These are phyloP conservation scores for Mnemiopsis leidyi DNA, from an alignment of 37 sponge, comb jelly and placozoan species.

Conservation along the genomic window DNA sequence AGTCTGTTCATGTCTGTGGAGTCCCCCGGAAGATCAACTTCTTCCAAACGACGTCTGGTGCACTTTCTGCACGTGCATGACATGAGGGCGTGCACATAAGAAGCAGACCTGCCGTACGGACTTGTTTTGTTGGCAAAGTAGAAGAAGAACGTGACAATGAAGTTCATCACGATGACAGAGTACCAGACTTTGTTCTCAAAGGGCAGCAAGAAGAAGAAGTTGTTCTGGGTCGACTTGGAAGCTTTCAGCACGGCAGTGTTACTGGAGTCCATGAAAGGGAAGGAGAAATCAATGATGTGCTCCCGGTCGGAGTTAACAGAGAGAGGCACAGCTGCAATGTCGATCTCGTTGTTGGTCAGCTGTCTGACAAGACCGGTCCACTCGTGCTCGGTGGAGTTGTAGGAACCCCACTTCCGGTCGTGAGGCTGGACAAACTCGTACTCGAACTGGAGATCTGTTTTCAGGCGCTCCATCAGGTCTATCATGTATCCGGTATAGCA, in stretches of 20 bases:
- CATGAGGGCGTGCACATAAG: background rate
- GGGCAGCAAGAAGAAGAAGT: background rate
- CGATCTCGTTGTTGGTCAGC: background rate
- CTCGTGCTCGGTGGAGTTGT: background rate
- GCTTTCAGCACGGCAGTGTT: background rate
- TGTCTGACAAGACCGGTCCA: conserved; percentile 22
- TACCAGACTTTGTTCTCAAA: conserved; percentile 24
- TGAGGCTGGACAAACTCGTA: conserved; percentile 11
- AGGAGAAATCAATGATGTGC: conserved; percentile 14
- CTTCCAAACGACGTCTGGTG: background rate
- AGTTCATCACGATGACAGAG: conserved; percentile 11
- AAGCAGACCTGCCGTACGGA: background rate
- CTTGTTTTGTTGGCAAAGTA: background rate
- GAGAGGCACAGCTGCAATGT: background rate
- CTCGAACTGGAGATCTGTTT: background rate
- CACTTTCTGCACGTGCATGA: conserved; percentile 22
- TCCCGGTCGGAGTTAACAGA: background rate
- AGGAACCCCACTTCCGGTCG: background rate
- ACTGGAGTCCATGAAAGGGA: conserved; percentile 18
- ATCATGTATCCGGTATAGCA: conserved; percentile 6
- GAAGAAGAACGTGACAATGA: background rate
- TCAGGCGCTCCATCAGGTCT: background rate
- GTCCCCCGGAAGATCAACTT: background rate
- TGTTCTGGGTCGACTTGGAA: background rate
- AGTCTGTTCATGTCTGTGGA: background rate